phyloP scores from a whole-genome alignment of 2,797 vertebrate species.

The Mormyrops boulengeri region DNA sequence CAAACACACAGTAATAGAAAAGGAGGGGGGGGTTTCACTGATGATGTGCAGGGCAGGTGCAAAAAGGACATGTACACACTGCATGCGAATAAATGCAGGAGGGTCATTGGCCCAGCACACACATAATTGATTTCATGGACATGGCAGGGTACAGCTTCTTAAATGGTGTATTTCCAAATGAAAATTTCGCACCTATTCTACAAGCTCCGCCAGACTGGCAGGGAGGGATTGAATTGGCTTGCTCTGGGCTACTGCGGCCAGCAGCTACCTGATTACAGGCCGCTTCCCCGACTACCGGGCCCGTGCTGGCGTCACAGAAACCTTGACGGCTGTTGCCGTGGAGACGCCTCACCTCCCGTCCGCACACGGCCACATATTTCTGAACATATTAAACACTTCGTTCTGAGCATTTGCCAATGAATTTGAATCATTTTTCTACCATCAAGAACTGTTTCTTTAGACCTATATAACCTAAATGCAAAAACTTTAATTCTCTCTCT shows the following conservation, averaged over 20 bases:
- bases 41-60: neutral
- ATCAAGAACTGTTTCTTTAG: neutral
- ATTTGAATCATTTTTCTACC: neutral
- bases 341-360: neutral
- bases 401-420: neutral
- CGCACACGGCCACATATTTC: neutral
- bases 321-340: neutral
- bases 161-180: neutral
- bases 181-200: neutral
- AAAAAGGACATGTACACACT: neutral
- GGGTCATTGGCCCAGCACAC: neutral
- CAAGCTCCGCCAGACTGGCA: neutral
- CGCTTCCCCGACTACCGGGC: neutral
- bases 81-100: neutral
- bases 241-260: neutral
- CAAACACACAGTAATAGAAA: neutral
- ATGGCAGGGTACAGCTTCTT: neutral
- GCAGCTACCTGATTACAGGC: neutral
- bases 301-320: neutral
- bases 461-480: too few relatives aligned
- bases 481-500: neutral
- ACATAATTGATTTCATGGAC: neutral
- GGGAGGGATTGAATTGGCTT: neutral
- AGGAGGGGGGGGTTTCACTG: neutral
- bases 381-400: neutral